A percentile compares a stretch with the other conserved stretches of the same genome.
Conservation (phyloP, 2,797 vertebrate species). For the Trichosurus vulpecula region DNA sequence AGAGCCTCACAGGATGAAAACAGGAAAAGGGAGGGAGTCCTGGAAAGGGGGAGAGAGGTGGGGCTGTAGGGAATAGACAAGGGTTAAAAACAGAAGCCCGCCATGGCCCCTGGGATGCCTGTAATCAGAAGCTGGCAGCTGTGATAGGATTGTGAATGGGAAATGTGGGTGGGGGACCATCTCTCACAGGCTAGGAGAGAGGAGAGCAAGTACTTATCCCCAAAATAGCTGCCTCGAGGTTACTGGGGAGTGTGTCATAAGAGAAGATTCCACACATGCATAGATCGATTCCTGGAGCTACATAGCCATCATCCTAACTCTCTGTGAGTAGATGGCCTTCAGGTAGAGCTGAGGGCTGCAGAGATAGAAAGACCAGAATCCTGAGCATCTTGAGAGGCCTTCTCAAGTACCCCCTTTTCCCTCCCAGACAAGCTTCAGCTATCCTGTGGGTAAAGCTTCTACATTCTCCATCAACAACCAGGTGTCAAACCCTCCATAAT, state of each 20-base stretch:
- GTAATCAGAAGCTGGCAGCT: constrained; percentile 71
- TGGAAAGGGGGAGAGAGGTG: constrained; percentile 59
- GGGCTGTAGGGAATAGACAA: constrained; percentile 57
- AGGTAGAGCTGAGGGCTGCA: neutral
- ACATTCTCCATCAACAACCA: neutral
- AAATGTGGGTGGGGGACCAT: constrained; percentile 17
- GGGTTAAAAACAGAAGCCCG: constrained; percentile 53
- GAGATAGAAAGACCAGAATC: neutral
- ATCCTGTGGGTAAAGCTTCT: neutral
- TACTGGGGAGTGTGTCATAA: neutral
- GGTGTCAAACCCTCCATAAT: neutral
- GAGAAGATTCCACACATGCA: neutral
- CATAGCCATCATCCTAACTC: neutral
- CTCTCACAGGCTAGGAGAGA: neutral
- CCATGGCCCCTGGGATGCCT: constrained; percentile 47
- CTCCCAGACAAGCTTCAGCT: neutral
- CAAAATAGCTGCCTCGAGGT: neutral
- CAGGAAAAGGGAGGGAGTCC: constrained; percentile 83
- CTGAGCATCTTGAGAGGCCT: neutral
- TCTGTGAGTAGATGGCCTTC: neutral
- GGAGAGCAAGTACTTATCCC: neutral
- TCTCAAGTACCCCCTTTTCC: neutral
- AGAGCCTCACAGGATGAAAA: constrained; percentile 79
- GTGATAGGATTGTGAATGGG: constrained; percentile 47
- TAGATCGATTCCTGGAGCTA: neutral